These are phyloP conservation scores for Barypeithes pellucidus DNA, from an alignment of 2,888 invertebrate species.

Conservation along the genomic window DNA sequence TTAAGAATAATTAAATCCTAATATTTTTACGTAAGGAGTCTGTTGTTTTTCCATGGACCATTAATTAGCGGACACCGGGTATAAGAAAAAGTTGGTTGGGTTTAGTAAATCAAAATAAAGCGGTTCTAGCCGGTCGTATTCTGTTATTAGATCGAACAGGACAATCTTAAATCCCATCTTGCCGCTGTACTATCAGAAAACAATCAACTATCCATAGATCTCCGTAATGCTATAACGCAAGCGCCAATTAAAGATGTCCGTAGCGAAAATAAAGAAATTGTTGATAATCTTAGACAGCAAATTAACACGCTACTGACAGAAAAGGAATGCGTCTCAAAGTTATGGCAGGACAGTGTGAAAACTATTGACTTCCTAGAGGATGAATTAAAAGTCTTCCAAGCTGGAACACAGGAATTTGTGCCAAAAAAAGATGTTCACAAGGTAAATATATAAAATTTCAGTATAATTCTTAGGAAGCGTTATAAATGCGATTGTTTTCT, in stretches of 20 bases:
- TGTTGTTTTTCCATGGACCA: no score
- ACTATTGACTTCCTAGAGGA: conserved; percentile 79
- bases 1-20: no score
- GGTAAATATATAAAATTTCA: conserved; percentile 56
- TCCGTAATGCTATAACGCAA: conserved; percentile 45
- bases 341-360: conserved; percentile 80
- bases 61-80: no score
- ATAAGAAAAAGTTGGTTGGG: no score
- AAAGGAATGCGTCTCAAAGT: conserved; percentile 76
- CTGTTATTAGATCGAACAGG: conserved; percentile 59
- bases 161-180: conserved; percentile 56
- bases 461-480: no score
- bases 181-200: conserved; percentile 59
- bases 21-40: no score
- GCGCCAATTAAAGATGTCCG: conserved; percentile 24
- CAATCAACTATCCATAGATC: conserved; percentile 54
- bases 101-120: no score
- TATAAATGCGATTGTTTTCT: no score
- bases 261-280: conserved; percentile 55
- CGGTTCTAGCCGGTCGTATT: no score
- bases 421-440: conserved; percentile 63
- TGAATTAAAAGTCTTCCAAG: conserved; percentile 75
- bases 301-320: conserved; percentile 71
- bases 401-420: conserved; percentile 62
- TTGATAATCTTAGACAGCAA: conserved; percentile 61